These are phyloP conservation scores for Gallinago paraguaiae DNA, from an alignment of 2,113 vertebrate genomes.

Conservation along the genomic window DNA sequence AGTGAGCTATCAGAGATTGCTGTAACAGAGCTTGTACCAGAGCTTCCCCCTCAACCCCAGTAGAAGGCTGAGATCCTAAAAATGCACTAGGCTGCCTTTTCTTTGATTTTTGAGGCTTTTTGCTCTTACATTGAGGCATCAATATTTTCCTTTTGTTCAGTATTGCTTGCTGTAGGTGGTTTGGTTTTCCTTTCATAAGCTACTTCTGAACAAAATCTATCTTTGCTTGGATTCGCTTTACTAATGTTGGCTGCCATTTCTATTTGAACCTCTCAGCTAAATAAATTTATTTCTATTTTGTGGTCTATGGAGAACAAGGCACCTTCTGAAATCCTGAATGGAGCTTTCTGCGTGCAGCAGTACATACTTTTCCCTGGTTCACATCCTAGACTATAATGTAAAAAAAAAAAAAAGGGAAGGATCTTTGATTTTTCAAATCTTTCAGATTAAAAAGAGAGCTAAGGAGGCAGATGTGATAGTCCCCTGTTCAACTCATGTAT, in stretches of 20 bases:
- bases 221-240: constrained; percentile 47
- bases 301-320: background rate
- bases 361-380: background rate
- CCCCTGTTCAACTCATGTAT: background rate
- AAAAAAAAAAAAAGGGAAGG: background rate
- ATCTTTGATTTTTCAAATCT: background rate
- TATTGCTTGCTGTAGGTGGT: background rate
- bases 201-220: constrained; percentile 12
- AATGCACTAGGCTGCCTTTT: background rate
- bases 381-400: background rate
- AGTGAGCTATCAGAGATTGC: background rate
- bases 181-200: constrained; percentile 11
- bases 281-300: constrained; percentile 16
- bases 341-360: background rate
- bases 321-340: background rate
- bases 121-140: background rate
- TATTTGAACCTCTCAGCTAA: constrained; percentile 32
- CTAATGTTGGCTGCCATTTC: constrained; percentile 36
- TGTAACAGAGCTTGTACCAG: background rate
- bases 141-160: background rate
- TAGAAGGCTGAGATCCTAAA: background rate
- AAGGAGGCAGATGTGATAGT: background rate
- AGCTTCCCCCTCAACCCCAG: background rate
- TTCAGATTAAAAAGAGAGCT: background rate
- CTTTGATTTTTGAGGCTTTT: background rate